Conservation (phyloP, 1,140 invertebrate species). For the Papilio polyxenes region DNA sequence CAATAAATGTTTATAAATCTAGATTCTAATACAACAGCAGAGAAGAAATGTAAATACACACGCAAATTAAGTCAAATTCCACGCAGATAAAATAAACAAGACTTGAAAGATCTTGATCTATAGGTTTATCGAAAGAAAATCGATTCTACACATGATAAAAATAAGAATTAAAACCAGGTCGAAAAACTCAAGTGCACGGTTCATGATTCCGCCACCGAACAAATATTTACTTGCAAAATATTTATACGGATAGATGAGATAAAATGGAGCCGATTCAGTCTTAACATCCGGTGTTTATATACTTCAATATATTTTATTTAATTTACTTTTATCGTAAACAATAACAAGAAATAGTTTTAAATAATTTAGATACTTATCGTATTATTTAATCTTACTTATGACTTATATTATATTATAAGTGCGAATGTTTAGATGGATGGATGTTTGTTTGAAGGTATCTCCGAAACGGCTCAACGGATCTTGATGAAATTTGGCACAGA, state of each 20-base stretch:
- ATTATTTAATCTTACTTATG: no score
- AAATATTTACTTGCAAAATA: constrained; percentile 27
- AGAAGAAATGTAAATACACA: background rate
- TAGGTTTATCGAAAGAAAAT: background rate
- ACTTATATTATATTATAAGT: no score
- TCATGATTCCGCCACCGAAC: background rate
- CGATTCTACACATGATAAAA: background rate
- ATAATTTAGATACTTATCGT: no score
- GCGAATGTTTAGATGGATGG: no score
- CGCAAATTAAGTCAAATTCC: background rate
- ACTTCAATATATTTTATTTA: background rate
- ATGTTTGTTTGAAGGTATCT: no score
- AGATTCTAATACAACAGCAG: background rate
- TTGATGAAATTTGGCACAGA: no score
- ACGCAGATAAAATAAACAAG: background rate
- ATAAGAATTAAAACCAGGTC: constrained; percentile 32
- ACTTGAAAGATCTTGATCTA: background rate
- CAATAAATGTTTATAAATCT: background rate
- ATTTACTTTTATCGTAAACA: background rate
- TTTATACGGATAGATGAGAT: constrained; percentile 13
- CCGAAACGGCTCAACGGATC: no score
- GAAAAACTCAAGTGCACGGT: background rate
- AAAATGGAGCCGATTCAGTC: constrained; percentile 18
- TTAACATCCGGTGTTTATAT: constrained; percentile 14
- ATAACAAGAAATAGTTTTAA: no score